Conservation (phyloP, 2,113 vertebrate genomes). For the Ornithorhynchus anatinus region DNA sequence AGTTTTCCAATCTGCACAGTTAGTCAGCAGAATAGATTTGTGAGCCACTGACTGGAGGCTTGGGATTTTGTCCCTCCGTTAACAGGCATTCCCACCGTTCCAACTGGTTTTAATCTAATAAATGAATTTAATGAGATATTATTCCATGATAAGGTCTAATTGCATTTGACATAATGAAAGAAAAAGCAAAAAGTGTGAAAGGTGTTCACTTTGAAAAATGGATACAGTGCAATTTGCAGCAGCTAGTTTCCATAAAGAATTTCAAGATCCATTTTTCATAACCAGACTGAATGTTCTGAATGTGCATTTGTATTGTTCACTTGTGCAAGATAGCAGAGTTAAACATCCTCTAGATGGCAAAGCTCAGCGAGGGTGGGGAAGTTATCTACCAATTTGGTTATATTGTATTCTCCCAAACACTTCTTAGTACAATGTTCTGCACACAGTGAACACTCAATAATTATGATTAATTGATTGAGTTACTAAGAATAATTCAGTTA, state of each 20-base stretch:
- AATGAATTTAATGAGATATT: slow-evolving; percentile 34
- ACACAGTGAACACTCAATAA: too few species aligned
- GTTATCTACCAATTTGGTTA: too few species aligned
- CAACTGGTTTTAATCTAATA: slow-evolving; percentile 27
- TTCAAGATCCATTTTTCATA: slow-evolving; percentile 31
- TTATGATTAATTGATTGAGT: too few species aligned
- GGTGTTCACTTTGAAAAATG: slow-evolving; percentile 31
- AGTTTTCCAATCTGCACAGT: slow-evolving; percentile 8
- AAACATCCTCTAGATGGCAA: too few species aligned
- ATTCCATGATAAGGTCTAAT: slow-evolving; percentile 27
- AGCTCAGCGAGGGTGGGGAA: too few species aligned
- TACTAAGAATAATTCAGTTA: too few species aligned
- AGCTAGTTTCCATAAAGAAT: slow-evolving; percentile 31
- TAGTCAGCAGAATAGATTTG: slow-evolving; percentile 2
- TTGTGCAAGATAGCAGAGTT: too few species aligned
- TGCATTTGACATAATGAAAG: slow-evolving; percentile 39
- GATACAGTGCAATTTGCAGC: background rate
- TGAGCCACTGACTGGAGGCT: background rate
- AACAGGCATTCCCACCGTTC: slow-evolving; percentile 5
- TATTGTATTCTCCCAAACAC: too few species aligned
- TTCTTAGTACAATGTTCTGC: too few species aligned
- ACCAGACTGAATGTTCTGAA: background rate
- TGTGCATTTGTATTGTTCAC: background rate
- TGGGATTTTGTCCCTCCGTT: slow-evolving; percentile 16
- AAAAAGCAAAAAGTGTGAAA: slow-evolving; percentile 40